Evolutionary conservation across 2,888 invertebrate genomes (phyloP), one percentile per base, ranked within the genome.

Genomic region (Hypena proboscidalis): DNA sequence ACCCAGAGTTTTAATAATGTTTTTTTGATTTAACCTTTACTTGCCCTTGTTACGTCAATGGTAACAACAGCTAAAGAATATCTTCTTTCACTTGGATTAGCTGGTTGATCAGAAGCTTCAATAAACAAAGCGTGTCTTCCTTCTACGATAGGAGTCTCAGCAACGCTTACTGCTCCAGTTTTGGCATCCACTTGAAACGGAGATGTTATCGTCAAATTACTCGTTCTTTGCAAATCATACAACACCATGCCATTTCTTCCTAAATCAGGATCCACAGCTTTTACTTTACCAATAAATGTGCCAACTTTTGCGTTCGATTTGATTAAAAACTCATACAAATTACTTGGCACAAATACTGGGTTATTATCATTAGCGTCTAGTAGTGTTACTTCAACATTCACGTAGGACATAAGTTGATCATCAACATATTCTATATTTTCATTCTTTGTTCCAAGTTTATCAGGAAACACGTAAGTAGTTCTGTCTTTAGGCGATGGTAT

Each of bases 351-450:
- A 70, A 97, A 98, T 14, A 94, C 94, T 0, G 98, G 98, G 63
- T 96, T 96, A 67, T 98, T 97, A 74, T 98, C 98, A 74, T 98
- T 98, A 8, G 97, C 96, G 74, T 98, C 98, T 0, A 96, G 87
- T 14, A 98, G 80, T 0, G 95, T 95, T 0, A 98, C 95, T 84
- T 96, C 96, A 0, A 97, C 95, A 23, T 93, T 93, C 0, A 96
- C 97, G 13, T 77, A 90, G 1, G 91, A 91, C 85, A 91, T 87
- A 0, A 90, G 63, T 51, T 90, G 87, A 26, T 90, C 86, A 41
- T 87, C 87, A 34, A 84, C 71, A 36, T 82, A 86, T 57, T 90
- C 89, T 7, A 90, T 77, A 22, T 90, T 90, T 53, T 90, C 89
- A 35, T 58, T 83, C 35, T 77, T 89, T 1, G 77, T 70, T 10